Base-by-base conservation (phyloP, 2,888 invertebrate species). In the Diaphora mendica region DNA sequence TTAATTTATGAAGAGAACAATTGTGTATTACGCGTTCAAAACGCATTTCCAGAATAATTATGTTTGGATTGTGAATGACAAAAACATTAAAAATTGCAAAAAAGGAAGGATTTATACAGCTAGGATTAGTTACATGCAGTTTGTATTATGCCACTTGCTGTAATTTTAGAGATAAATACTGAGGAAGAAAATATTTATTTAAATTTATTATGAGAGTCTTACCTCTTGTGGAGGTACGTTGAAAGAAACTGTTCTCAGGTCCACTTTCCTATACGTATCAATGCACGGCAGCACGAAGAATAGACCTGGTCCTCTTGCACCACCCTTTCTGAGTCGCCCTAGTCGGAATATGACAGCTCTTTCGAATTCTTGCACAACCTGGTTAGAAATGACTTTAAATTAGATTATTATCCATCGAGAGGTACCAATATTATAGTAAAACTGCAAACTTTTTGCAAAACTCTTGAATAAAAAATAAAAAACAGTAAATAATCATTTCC, bases 221-320 rank as follows among this genome's bases (percentile, higher is more conserved):
- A 99, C 98, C 96, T 99, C 99, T 96, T 99, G 99, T 0, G 99
- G 99, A 66, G 99, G 99, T 0, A 99, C 99, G 94, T 99, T 99
- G 89, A 99, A 99, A 0, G 99, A 98, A 0, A 99, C 98, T 0
- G 99, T 99, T 79, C 99, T 96, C 74, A 99, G 95, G 92, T 99
- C 99, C 64, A 99, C 98, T 92, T 98, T 99, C 75, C 98, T 97
- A 91, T 99, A 99, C 68, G 97, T 97, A 90, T 99, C 99, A 73
- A 99, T 98, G 92, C 99, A 99, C 0, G 99, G 99, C 78, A 99
- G 96, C 15, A 99, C 97, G 92, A 99, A 99, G 93, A 99, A 99
- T 79, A 99, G 97, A 1, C 99, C 99, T n/a, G 98, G 97, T 0
- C 98, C 98, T 81, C 98, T 96, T 3, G 98, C 97, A 5, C 98